These are phyloP conservation scores for Acanthopleura granulata DNA, from an alignment of 2,888 invertebrate species.

Conservation along the genomic window DNA sequence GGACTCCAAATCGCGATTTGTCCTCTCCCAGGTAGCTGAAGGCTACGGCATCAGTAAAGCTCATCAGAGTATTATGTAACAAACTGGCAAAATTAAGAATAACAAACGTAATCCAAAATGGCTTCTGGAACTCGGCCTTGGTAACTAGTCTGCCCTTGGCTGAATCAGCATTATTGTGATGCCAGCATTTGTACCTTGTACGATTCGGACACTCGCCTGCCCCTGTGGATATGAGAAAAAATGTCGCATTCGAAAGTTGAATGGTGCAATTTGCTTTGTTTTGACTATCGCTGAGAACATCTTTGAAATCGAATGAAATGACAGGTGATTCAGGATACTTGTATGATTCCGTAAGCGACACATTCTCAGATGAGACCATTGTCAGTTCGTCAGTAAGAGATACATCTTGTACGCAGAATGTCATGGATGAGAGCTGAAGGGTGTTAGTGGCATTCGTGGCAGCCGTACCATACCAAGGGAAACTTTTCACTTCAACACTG, in stretches of 20 bases:
- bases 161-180: not conserved
- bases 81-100: not conserved
- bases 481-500: not conserved
- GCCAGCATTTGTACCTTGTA: not conserved
- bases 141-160: not conserved
- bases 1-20: slow-evolving; percentile 29
- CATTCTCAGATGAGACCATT: not conserved
- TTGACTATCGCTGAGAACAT: not conserved
- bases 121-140: not conserved
- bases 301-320: not conserved
- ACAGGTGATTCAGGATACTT: not conserved
- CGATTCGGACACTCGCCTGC: not conserved
- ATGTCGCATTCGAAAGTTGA: not conserved
- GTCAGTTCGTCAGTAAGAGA: not conserved
- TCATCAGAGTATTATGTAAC: slow-evolving; percentile 12
- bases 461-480: not conserved
- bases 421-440: not conserved
- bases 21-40: slow-evolving; percentile 30
- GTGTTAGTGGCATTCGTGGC: not conserved
- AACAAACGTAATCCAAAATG: slow-evolving; percentile 7
- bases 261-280: not conserved
- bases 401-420: too few relatives aligned
- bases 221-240: not conserved
- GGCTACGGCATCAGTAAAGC: slow-evolving; percentile 32
- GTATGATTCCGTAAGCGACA: not conserved